Evolutionary conservation across 2,797 vertebrate genomes (phyloP).

Genomic region (Arnoldichthys spilopterus): DNA sequence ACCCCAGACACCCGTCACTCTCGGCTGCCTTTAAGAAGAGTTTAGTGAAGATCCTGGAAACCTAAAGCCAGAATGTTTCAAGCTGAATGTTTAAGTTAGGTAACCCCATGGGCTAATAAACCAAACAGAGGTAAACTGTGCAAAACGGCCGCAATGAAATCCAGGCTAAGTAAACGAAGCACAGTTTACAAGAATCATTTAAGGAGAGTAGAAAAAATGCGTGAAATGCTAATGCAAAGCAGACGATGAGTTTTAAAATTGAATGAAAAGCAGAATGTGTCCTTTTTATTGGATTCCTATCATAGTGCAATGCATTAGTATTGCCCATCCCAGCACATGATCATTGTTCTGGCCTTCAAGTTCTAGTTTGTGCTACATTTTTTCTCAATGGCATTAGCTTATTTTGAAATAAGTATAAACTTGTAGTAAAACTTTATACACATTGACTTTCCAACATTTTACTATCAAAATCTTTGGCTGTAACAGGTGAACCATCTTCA

Average conservation of each 20-base stretch:
- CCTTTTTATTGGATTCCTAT: not conserved
- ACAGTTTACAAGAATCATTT: slow-evolving; percentile 93
- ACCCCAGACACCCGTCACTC: slow-evolving; percentile 81
- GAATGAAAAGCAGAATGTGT: slow-evolving; percentile 59
- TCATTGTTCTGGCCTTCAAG: too few species aligned
- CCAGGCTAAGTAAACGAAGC: slow-evolving; percentile 96
- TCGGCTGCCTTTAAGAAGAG: slow-evolving; percentile 78
- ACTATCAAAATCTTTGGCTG: too few species aligned
- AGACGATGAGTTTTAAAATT: slow-evolving; percentile 82
- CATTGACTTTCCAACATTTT: too few species aligned
- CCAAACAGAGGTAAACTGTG: slow-evolving; percentile 97
- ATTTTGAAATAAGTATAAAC: too few species aligned
- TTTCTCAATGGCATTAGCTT: too few species aligned
- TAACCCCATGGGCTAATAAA: slow-evolving; percentile 98
- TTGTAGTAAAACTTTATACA: too few species aligned
- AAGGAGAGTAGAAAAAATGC: slow-evolving; percentile 77
- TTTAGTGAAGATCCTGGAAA: slow-evolving; percentile 89
- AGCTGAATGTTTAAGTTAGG: slow-evolving; percentile 93
- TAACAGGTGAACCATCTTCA: too few species aligned
- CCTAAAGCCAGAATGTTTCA: slow-evolving; percentile 85
- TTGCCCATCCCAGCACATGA: too few species aligned
- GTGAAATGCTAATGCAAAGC: slow-evolving; percentile 90
- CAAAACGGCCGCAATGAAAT: slow-evolving; percentile 97
- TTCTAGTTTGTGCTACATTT: too few species aligned
- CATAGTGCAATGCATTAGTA: too few species aligned